Conservation (phyloP, 1,140 invertebrate species). For the Rhagoletis pomonella region DNA sequence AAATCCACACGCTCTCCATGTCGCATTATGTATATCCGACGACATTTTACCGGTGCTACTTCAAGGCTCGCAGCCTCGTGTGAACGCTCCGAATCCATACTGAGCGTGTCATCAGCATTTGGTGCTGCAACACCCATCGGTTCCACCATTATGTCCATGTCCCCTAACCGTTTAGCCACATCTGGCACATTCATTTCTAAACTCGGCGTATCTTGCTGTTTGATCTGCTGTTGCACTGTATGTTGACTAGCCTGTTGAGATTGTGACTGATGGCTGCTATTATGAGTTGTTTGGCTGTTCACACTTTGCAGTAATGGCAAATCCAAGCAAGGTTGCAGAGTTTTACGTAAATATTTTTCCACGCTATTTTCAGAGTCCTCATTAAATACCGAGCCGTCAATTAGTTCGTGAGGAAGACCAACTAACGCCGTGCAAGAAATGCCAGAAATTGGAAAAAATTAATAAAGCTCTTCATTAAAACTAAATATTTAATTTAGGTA, state of each 20-base stretch:
- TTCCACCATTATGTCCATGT: conserved; percentile 67
- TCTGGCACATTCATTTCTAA: conserved; percentile 67
- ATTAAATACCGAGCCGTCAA: conserved; percentile 67
- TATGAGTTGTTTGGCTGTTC: conserved; percentile 56
- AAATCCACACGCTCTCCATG: conserved; percentile 85
- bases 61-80: conserved; percentile 51
- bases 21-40: conserved; percentile 85
- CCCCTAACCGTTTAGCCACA: conserved; percentile 40
- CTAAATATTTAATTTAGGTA: neutral
- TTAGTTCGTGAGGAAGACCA: conserved; percentile 64
- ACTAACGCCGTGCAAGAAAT: conserved; percentile 28
- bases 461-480: neutral
- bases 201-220: conserved; percentile 66
- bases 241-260: neutral
- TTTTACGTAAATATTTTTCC: conserved; percentile 70
- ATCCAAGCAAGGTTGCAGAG: conserved; percentile 68
- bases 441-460: neutral
- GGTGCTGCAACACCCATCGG: conserved; percentile 62
- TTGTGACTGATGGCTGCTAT: neutral
- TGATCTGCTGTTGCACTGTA: conserved; percentile 57
- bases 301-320: conserved; percentile 65
- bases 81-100: conserved; percentile 64
- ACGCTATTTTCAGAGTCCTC: conserved; percentile 72
- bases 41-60: conserved; percentile 60
- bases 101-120: conserved; percentile 67